A percentile compares a stretch with the other conserved stretches of the same genome.
Evolutionary conservation across 2,888 invertebrate species (phyloP).

Genomic region (Nephrotoma flavescens): DNA sequence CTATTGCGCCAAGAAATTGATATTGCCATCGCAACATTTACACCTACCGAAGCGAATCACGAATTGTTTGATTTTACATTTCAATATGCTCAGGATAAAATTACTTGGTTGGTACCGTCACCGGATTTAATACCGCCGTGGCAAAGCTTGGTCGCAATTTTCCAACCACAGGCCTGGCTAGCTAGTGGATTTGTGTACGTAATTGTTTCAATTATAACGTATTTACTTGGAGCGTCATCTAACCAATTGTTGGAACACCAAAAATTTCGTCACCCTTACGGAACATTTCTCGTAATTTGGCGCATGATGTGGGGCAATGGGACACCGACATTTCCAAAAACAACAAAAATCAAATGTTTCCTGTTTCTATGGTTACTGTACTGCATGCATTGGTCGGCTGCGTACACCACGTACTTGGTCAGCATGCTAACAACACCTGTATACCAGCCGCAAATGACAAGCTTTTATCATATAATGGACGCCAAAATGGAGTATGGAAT

Average conservation of each 20-base stretch:
- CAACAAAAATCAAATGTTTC: neutral
- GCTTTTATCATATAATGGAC: neutral
- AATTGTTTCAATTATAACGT: neutral
- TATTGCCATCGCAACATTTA: constrained; percentile 4
- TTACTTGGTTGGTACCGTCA: constrained; percentile 4
- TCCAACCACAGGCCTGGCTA: constrained; percentile 1
- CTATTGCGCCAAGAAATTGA: neutral
- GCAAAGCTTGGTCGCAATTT: constrained; percentile 2
- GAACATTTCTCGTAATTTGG: neutral
- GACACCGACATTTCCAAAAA: neutral
- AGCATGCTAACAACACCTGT: constrained; percentile 1
- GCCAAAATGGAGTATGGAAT: constrained; percentile 4
- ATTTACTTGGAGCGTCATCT: neutral
- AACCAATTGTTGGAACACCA: neutral
- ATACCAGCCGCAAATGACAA: neutral
- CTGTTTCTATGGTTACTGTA: neutral
- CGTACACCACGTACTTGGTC: neutral
- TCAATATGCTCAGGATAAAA: constrained; percentile 6
- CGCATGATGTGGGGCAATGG: neutral
- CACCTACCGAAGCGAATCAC: neutral
- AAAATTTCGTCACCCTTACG: neutral
- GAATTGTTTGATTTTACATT: constrained; percentile 6
- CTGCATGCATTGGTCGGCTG: constrained; percentile 1
- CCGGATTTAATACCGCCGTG: constrained; percentile 2
- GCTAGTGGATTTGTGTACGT: neutral